Base-by-base conservation (phyloP, 2,888 invertebrate species). In the Spilosoma lubricipeda region DNA sequence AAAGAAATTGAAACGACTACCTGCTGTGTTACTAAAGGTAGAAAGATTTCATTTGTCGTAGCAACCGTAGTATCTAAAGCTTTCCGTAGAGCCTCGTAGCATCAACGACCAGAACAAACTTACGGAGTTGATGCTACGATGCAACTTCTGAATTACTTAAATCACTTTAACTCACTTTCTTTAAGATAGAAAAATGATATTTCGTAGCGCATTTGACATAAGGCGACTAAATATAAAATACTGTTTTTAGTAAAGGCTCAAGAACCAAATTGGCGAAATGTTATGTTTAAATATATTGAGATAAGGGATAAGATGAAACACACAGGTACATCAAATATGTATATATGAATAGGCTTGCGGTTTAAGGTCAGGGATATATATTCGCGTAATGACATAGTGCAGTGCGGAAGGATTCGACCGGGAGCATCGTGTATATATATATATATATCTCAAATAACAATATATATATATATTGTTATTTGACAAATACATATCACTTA, bases 31-130 rank as follows among this genome's bases (percentile, higher is more conserved):
- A 70, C 66, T 33, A 23, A 63, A 74, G 78, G 84, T 78, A 82
- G 78, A 78, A 75, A 77, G 76, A 65, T 84, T 80, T 75, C 75
- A 78, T 75, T 82, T 84, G 78, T 80, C 75, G 74, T 82, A 64
- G 64, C 74, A 70, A 75, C 72, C 75, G 76, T 67, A 82, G 73
- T 66, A 30, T 30, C 48, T 45, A 66, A 66, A 71, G 71, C 66
- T 56, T 39, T 56, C 20, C 68, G 68, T 73, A 70, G 65, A 70
- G 42, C 59, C 69, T 78, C 27, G 66, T 70, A 70, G 75, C 59
- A 52, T 74, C 68, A 73, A 75, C 70, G 56, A 67, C 67, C 48
- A 23, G 52, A 39, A 63, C 63, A 42, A 63, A 5, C 39, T 63
- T 67, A 67, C n/a, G 33, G 42, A 59, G 42, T 56, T 30, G 45